Conservation (phyloP, 2,113 vertebrate species). For the Odocoileus hemionus region DNA sequence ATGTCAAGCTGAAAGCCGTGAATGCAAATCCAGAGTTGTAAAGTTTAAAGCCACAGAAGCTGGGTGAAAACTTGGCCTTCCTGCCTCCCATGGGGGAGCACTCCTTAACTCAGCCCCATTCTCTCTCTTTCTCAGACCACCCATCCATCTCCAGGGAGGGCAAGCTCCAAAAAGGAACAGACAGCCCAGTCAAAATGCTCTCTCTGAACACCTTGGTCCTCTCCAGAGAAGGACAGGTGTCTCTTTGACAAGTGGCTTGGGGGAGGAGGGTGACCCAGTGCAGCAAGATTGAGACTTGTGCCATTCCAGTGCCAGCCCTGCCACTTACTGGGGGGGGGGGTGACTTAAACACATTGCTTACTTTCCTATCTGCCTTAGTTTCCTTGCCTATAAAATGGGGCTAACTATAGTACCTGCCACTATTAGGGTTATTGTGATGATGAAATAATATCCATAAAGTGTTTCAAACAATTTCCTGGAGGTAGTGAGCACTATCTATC, state of each 20-base stretch:
- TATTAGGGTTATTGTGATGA: neutral
- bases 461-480: neutral
- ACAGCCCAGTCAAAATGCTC: neutral
- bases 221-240: neutral
- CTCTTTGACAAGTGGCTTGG: neutral
- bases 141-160: neutral
- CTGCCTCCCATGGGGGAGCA: accelerated
- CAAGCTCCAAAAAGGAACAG: neutral
- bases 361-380: neutral
- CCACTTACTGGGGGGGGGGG: neutral
- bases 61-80: neutral
- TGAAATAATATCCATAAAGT: neutral
- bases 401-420: neutral
- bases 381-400: neutral
- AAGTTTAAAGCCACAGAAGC: neutral
- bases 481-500: neutral
- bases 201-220: too few species aligned
- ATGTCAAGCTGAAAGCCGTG: accelerated
- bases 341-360: neutral
- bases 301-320: neutral
- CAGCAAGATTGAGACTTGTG: neutral
- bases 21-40: neutral
- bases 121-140: neutral
- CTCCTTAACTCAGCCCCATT: too few species aligned
- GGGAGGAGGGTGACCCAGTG: too few species aligned